These are phyloP conservation scores for Osedax frankpressi DNA, from an alignment of 2,888 invertebrate species.

Conservation along the genomic window DNA sequence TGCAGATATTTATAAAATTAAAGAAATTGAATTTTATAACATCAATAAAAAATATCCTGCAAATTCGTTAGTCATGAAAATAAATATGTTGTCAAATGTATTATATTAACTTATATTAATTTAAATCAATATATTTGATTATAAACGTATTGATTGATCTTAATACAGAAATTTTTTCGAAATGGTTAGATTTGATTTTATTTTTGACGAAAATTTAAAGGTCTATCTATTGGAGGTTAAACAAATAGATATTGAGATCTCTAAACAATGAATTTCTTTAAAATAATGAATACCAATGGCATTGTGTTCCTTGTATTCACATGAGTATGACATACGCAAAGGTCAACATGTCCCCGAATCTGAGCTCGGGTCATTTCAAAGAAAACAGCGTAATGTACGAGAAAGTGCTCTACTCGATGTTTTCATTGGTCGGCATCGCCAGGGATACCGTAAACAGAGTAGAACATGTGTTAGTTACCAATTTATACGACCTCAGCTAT, in stretches of 20 bases:
- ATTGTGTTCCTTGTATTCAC: constrained; percentile 21
- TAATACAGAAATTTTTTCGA: constrained; percentile 64
- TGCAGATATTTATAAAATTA: neutral
- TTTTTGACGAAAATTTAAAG: constrained; percentile 70
- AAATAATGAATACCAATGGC: too few species aligned
- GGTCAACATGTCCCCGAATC: constrained; percentile 95
- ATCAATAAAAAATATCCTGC: too few species aligned
- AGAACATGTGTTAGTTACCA: too few species aligned
- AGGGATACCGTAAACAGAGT: too few species aligned
- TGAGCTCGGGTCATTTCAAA: constrained; percentile 82
- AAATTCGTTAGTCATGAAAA: too few species aligned
- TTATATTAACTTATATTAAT: too few species aligned
- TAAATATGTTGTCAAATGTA: too few species aligned
- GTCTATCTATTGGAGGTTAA: constrained; percentile 70
- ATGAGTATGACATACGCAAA: constrained; percentile 37
- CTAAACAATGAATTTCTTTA: neutral
- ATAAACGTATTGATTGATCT: neutral
- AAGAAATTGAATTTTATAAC: neutral
- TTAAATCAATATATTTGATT: neutral
- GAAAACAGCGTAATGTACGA: constrained; percentile 74
- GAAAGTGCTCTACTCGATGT: constrained; percentile 72
- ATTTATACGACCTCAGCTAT: too few species aligned
- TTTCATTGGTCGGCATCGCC: constrained; percentile 64
- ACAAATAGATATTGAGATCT: neutral
- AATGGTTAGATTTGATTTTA: constrained; percentile 83